Evolutionary conservation across 2,888 invertebrate genomes (phyloP), one percentile per base, ranked within the genome.

Genomic region (Melikaiella ostensackeni): DNA sequence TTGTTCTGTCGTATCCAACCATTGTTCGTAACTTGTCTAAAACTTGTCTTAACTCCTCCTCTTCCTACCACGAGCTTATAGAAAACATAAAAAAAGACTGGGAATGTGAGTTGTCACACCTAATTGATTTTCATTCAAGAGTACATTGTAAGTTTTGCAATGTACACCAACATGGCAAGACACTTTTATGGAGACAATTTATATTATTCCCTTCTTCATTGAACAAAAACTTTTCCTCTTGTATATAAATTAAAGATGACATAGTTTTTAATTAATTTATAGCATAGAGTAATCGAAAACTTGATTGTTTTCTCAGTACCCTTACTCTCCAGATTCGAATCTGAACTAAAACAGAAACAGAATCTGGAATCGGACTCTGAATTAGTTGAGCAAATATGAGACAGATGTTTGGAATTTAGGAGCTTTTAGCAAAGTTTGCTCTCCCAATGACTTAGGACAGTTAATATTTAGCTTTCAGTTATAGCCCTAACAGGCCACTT

Each of bases 1-100:
- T 73, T 66, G 75, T 77, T 85, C 82, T 83, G 82, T 77, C 81
- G 76, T 76, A 78, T 83, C 82, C 79, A 80, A 75, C 64, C 75
- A 66, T 74, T 73, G 74, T 80, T 75, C 79, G 42, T 61, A 64
- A 74, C 77, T 75, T 50, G 46, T 50, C 19, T 46, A 50, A 70
- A 64, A 74, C 77, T 75, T 50, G 46, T 50, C 19, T 46, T 30
- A 70, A 19, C 30, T 50, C n/a, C 3, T 7, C 55, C n/a, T 27
- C 2, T 50, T 70, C n/a, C 2, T 21, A 16, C 21, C 5, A 16
- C 46, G 42, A 24, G n/a, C 38, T 42, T 24, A 38, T 21, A 13
- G 13, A 21, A 42, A 64, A 64, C 1, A n/a, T 35, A 35, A 30
- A 19, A 62, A 19, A 35, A 63, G 13, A 35, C 35, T 63, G n/a